Evolutionary conservation across 37 sponge, comb jelly and placozoan species (phyloP), one percentile per base, ranked within the genome.

Genomic region (Cladorhizidae sp.): DNA sequence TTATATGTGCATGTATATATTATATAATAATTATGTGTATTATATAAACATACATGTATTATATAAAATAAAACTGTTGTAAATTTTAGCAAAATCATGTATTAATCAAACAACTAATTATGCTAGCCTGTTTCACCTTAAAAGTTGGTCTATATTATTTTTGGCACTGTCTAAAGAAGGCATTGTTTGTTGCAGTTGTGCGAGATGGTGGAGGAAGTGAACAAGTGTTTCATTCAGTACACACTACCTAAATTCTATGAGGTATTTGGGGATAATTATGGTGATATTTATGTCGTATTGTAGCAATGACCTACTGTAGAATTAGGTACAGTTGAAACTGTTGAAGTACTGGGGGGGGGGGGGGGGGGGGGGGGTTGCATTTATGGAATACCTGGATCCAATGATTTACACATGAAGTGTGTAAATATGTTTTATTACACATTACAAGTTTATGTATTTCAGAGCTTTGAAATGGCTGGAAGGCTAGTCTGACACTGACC

Each of bases 131-230:
- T n/a, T n/a, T n/a, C n/a, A n/a, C n/a, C n/a, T n/a, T n/a, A n/a
- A n/a, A n/a, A n/a, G 61, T 59, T 3, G 17, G 28, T 59, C 28
- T 6, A 28, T 59, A 59, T 59, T 6, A 17, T 6, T 28, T 18
- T 3, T 28, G 28, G 12, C 6, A 12, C 12, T 17, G 61, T 3
- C 17, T 17, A 26, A 17, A 23, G 6, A 12, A 17, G 6, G 61
- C 28, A 6, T 59, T 67, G 6, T 36, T 71, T 42, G 39, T 63
- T 43, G 5, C 40, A n/a, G 81, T 17, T 71, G 45, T 59, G 61
- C 5, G 41, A 70, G 17, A 63, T 82, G 3, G 83, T 72, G 26
- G 33, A 82, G 43, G 74, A 74, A 20, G 83, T 82, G 0, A 73
- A 82, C 23, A 35, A 63, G 9, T 74, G 74, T 54, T 82, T 82